These are phyloP conservation scores for Fistularia commersonii DNA, from an alignment of 2,797 vertebrate genomes.

Conservation along the genomic window DNA sequence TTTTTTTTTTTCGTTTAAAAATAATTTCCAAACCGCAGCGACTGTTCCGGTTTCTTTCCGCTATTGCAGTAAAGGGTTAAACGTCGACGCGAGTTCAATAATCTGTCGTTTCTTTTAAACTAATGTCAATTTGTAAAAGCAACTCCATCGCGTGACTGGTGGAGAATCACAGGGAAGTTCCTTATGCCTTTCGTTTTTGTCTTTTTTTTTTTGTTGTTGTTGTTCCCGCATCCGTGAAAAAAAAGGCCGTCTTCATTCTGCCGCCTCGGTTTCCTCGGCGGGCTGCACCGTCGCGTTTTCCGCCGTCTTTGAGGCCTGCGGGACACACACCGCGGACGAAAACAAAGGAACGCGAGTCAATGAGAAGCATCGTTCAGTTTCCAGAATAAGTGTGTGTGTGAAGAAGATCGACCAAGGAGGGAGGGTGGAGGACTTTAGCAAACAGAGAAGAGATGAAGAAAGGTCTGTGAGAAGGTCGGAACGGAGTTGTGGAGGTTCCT, in stretches of 20 bases:
- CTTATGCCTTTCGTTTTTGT: no score
- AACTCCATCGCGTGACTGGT: conserved; percentile 13
- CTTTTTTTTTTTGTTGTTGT: conserved; percentile 55
- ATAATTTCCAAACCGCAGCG: no score
- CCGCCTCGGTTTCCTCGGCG: conserved; percentile 53
- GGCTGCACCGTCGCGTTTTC: conserved; percentile 66
- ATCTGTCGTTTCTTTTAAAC: conserved; percentile 15
- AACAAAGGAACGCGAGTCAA: conserved; percentile 12
- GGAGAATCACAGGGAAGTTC: conserved; percentile 18
- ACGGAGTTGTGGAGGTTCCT: no score
- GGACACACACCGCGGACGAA: not conserved
- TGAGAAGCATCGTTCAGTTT: no score
- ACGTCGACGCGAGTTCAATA: conserved; percentile 9
- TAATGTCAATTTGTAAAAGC: conserved; percentile 29
- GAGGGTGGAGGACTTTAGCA: no score
- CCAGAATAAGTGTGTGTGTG: no score
- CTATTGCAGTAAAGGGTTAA: conserved; percentile 53
- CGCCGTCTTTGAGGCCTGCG: conserved; percentile 68
- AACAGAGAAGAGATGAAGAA: no score
- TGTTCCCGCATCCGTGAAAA: conserved; percentile 44
- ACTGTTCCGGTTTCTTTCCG: not conserved
- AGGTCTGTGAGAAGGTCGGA: no score
- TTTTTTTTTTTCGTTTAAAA: no score
- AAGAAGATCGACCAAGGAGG: no score
- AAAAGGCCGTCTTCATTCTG: conserved; percentile 54